Conservation (phyloP, 2,113 vertebrate species). For the Sander lucioperca region DNA sequence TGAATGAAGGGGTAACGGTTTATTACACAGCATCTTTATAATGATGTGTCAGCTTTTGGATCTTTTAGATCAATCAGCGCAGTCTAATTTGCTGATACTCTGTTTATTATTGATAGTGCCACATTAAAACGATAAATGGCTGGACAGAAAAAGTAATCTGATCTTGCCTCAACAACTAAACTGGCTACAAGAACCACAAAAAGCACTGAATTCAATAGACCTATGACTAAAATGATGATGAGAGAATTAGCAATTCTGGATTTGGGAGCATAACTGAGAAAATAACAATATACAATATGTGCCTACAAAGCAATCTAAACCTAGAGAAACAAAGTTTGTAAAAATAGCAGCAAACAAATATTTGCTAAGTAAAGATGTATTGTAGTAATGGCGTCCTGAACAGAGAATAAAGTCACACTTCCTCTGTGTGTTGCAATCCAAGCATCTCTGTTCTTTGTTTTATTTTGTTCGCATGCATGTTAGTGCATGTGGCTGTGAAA, state of each 20-base stretch:
- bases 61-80: not conserved
- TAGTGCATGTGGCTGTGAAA: too few relatives aligned
- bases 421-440: too few relatives aligned
- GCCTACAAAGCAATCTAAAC: not conserved
- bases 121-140: not conserved
- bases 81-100: conserved; percentile 11
- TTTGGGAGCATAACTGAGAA: not conserved
- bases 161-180: not conserved
- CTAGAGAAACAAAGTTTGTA: not conserved
- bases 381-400: too few relatives aligned
- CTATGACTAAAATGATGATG: not conserved
- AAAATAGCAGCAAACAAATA: too few relatives aligned
- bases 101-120: conserved; percentile 3
- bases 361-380: too few relatives aligned
- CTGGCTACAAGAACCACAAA: not conserved
- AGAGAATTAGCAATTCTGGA: not conserved
- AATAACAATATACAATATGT: not conserved
- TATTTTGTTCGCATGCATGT: too few relatives aligned
- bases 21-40: not conserved
- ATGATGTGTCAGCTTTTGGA: not conserved
- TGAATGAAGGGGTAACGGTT: not conserved
- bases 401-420: too few relatives aligned
- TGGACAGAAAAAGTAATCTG: conserved; percentile 2
- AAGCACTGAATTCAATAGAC: not conserved
- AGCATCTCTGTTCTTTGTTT: too few relatives aligned